Percentiles rank a stretch among this genome's conserved stretches.
Conservation (phyloP, 2,797 vertebrate species). For the Pseudomugil gertrudae region DNA sequence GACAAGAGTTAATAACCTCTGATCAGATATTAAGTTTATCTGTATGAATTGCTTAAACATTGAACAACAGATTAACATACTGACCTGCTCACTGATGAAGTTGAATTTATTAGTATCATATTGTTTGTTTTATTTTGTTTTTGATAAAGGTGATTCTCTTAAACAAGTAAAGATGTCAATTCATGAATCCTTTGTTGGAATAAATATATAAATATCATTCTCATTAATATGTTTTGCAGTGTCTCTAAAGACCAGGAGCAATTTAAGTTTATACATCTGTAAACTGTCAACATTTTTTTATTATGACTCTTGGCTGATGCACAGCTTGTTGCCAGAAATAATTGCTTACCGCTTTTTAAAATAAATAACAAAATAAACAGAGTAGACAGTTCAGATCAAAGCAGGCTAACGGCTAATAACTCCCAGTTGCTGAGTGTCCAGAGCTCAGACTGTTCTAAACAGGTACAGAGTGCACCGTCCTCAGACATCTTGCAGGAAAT, state of each 20-base stretch:
- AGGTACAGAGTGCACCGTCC: slow-evolving; percentile 47
- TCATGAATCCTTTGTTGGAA: neutral
- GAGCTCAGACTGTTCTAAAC: slow-evolving; percentile 29
- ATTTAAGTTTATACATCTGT: neutral
- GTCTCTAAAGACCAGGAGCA: neutral
- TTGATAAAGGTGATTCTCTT: too few species aligned
- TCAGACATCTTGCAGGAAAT: slow-evolving; percentile 31
- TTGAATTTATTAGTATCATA: too few species aligned
- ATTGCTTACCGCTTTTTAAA: neutral
- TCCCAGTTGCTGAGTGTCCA: slow-evolving; percentile 27
- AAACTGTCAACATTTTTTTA: too few species aligned
- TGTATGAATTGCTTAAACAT: too few species aligned
- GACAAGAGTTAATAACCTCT: too few species aligned
- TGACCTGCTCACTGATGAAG: too few species aligned
- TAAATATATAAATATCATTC: neutral
- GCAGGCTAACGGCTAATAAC: slow-evolving; percentile 17
- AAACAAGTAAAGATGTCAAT: neutral
- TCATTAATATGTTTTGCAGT: neutral
- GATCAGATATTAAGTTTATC: too few species aligned
- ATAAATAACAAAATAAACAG: slow-evolving; percentile 4
- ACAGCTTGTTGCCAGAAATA: slow-evolving; percentile 5
- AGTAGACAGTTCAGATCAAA: slow-evolving; percentile 12
- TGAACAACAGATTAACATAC: too few species aligned
- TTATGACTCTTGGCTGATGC: slow-evolving; percentile 8
- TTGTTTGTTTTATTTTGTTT: neutral